Percentiles rank a stretch among this genome's conserved stretches.
Conservation (phyloP, 2,113 vertebrate genomes). For the Poeciliopsis occidentalis region DNA sequence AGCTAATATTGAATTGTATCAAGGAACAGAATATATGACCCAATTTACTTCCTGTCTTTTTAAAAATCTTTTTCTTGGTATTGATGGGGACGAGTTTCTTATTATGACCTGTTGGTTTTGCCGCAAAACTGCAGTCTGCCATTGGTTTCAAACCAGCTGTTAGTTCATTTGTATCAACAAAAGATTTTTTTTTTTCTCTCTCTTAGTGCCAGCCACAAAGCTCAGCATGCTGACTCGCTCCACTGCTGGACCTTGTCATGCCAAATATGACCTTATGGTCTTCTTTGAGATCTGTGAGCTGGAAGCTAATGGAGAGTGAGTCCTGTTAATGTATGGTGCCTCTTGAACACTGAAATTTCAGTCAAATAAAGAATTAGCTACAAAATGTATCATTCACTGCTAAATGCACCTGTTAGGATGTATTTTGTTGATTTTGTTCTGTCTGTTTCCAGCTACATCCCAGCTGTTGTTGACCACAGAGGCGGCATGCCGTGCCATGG, state of each 20-base stretch:
- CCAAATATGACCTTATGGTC: constrained; percentile 96
- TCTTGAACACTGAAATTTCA: not conserved
- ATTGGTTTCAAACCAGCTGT: not conserved
- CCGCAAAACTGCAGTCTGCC: no score
- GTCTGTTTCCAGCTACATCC: constrained; percentile 91
- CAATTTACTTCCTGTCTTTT: not conserved
- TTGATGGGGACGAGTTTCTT: not conserved
- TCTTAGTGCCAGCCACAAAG: constrained; percentile 93
- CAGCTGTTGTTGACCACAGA: constrained; percentile 94
- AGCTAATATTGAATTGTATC: no score
- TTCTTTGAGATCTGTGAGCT: constrained; percentile 99
- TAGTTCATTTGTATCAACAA: not conserved
- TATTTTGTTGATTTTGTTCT: not conserved
- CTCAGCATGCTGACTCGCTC: constrained; percentile 91
- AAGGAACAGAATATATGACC: not conserved
- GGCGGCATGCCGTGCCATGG: constrained; percentile 95
- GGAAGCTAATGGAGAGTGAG: constrained; percentile 98
- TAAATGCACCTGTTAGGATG: not conserved
- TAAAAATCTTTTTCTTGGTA: not conserved
- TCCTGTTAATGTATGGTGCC: constrained; percentile 34
- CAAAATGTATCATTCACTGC: not conserved
- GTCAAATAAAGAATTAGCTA: not conserved
- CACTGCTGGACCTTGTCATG: constrained; percentile 90
- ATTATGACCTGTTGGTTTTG: no score
- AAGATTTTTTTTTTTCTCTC: not conserved